Conservation (phyloP, 2,113 vertebrate species). For the Corapipo altera region DNA sequence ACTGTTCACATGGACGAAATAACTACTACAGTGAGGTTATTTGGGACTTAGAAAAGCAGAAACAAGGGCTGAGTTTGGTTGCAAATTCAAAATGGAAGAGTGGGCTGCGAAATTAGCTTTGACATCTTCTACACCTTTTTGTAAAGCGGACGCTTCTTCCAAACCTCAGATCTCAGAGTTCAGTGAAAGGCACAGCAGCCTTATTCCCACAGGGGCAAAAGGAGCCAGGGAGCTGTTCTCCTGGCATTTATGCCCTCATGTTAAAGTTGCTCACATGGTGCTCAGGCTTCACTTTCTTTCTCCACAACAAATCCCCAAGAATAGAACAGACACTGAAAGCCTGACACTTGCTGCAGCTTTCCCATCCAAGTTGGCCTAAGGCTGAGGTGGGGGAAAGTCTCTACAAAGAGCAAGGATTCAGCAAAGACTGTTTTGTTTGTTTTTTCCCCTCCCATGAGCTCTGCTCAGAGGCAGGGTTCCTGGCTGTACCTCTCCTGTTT, state of each 20-base stretch:
- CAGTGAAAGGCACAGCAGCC: neutral
- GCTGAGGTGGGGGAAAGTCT: neutral
- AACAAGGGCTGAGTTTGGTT: neutral
- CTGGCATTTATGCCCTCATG: neutral
- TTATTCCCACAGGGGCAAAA: neutral
- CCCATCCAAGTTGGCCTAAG: neutral
- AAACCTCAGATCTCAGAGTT: neutral
- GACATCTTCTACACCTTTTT: neutral
- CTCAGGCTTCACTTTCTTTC: neutral
- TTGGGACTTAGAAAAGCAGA: neutral
- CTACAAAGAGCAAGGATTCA: neutral
- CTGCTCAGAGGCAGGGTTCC: conserved; percentile 11
- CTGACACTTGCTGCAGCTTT: neutral
- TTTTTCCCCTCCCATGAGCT: neutral
- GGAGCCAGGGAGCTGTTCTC: neutral
- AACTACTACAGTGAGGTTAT: neutral
- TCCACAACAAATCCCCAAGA: neutral
- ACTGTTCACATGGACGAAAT: neutral
- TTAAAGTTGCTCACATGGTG: neutral
- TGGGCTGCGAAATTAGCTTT: neutral
- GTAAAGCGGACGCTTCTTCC: neutral
- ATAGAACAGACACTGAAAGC: neutral
- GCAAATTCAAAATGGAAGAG: neutral
- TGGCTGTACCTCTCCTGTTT: neutral
- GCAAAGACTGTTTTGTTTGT: conserved; percentile 1